Evolutionary conservation across 2,113 vertebrate species (phyloP).

Genomic region (Lamprotornis superbus): DNA sequence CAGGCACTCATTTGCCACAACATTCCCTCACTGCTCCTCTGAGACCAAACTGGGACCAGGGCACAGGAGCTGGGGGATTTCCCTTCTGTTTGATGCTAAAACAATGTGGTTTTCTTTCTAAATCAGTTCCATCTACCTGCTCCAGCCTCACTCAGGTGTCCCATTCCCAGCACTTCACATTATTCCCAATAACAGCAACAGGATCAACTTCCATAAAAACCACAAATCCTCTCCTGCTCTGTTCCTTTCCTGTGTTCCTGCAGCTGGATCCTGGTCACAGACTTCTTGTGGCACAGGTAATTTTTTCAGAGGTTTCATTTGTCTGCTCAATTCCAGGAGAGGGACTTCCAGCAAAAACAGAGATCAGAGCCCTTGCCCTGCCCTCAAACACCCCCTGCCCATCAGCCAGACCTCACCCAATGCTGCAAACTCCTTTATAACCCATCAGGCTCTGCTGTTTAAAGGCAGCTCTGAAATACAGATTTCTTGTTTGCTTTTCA

Average conservation of each 20-base stretch:
- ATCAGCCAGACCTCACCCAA: not conserved
- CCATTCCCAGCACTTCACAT: not conserved
- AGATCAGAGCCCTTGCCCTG: not conserved
- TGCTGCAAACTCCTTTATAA: not conserved
- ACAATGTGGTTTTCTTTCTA: not conserved
- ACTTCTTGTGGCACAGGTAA: accelerated
- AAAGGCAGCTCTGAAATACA: not conserved
- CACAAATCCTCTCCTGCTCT: accelerated
- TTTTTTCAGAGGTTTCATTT: not conserved
- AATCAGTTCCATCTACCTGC: not conserved
- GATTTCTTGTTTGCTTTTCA: not conserved
- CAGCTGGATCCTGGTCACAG: not conserved
- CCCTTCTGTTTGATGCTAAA: not conserved
- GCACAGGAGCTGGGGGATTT: not conserved
- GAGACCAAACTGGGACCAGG: accelerated
- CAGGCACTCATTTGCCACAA: accelerated
- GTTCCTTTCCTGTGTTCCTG: not conserved
- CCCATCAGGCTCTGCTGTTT: not conserved
- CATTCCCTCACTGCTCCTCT: accelerated
- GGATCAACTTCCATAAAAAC: not conserved
- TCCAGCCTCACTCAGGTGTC: not conserved
- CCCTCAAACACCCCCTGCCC: too few relatives aligned
- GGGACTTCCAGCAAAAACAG: not conserved
- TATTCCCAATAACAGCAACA: not conserved
- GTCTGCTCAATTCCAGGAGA: not conserved